A percentile compares a stretch with the other conserved stretches of the same genome.
phyloP scores from a whole-genome alignment of 2,113 vertebrate genomes.

The Ceyx margarethae region DNA sequence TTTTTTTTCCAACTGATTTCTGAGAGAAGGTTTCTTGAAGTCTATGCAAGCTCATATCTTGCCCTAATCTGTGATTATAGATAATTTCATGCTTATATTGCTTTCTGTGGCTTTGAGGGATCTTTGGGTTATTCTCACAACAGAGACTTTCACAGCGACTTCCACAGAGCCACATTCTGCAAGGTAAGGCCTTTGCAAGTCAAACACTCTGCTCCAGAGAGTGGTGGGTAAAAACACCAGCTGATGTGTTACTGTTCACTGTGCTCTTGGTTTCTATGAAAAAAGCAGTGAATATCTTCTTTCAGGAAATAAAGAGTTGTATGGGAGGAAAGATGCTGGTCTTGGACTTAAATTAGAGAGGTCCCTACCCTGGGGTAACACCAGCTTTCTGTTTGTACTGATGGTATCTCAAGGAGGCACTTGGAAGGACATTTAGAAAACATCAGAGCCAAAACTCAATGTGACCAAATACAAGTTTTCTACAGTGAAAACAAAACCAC shows the following conservation, averaged over 20 bases:
- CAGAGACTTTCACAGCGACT: background rate
- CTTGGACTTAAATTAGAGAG: background rate
- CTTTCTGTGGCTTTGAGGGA: background rate
- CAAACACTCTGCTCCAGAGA: background rate
- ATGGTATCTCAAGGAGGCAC: fast-evolving
- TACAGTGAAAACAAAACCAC: background rate
- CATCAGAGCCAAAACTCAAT: fast-evolving
- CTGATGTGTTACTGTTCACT: background rate
- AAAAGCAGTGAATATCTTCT: background rate
- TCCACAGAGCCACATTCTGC: background rate
- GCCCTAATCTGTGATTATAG: background rate
- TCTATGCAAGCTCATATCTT: background rate
- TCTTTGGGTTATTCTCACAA: background rate
- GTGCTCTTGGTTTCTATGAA: background rate
- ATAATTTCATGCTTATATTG: background rate
- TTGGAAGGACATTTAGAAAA: background rate
- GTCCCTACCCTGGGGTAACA: no score
- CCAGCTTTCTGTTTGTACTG: background rate
- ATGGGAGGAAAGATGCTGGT: background rate
- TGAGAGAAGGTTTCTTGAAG: background rate
- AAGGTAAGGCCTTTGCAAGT: background rate
- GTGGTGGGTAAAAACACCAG: background rate
- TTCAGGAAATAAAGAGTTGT: background rate
- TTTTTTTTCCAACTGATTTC: background rate
- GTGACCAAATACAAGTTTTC: background rate